Evolutionary conservation across 2,797 vertebrate species (phyloP), one percentile per base, ranked within the genome.

Genomic region (Gadopsis marmoratus): DNA sequence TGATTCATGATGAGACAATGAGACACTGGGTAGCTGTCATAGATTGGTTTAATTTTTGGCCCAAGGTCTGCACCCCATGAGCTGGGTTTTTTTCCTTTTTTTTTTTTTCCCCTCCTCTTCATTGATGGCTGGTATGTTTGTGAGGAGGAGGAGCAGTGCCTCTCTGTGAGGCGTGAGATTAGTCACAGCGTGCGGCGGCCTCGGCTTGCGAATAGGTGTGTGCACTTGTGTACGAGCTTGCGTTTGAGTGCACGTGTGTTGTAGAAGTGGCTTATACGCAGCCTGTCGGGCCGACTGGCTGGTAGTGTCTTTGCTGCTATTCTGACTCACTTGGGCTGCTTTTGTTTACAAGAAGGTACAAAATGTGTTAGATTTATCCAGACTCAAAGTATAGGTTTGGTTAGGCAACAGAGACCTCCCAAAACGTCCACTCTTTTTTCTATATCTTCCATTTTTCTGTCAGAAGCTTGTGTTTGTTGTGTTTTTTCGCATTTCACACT

Each of bases 131-230:
- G 79, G 58, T 60, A 70, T 21, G 9, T 53, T 26, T 69, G 16
- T 59, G 64, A 67, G 64, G 23, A 17, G 50, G 75, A 74, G 43
- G 65, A 80, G 58, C 50, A n/a, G 26, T 68, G 71, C 41, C 13
- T 76, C 67, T 78, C 54, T 83, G 74, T 64, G 74, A 83, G 81
- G 85, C 84, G 88, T 88, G 81, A 86, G 73, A 91, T 90, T 88
- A 90, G 78, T 89, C 87, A 83, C 81, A 78, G 71, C 2, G 48
- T 63, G 85, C 69, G 76, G 73, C 60, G 9, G 54, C 21, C 26
- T 21, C 9, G 29, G 4, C 59, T 71, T 45, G 61, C 78, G 59
- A 21, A 72, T 61, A 48, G 10, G 59, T 69, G 85, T 79, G 76
- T 76, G 19, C 13, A 23, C n/a, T 50, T 29, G n/a, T 56, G 39